Evolutionary conservation across 2,888 invertebrate species (phyloP), one percentile per base, ranked within the genome.

Genomic region (Mamestra brassicae): DNA sequence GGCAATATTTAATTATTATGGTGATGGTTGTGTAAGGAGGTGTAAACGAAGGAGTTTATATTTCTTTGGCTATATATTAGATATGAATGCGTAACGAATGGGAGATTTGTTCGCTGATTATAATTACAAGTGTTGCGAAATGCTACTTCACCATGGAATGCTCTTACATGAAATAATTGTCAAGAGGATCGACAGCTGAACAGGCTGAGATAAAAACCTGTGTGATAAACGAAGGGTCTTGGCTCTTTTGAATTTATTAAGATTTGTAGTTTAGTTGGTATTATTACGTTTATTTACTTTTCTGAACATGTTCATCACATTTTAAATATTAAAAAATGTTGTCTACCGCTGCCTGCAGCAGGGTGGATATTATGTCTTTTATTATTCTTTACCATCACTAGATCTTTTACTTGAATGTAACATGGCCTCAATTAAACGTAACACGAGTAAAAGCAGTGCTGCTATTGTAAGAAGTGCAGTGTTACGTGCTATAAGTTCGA

Each of bases 31-130:
- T 26, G 57, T 42, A 66, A 58, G 17, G 13, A 4, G 54, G n/a
- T 42, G 13, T 26, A 11, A 3, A 58, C 26, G 11, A 36, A 50
- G 15, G 38, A 45, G 26, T 36, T 4, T 36, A 34, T 52, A n/a
- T 68, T 17, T 52, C 0, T 75, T 80, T 65, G 7, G 8, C 26
- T 11, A 58, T 5, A 45, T 38, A 38, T 42, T 17, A 45, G 60
- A 38, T 17, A 50, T 13, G 7, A 52, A 52, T 47, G 66, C 71
- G 65, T 66, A 66, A 58, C 79, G 62, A 71, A 80, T 62, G 0
- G 26, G 15, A 36, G 61, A 82, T 77, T 78, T 54, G 54, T 58
- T 71, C 52, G 17, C 42, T 54, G 64, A 79, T 77, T 54, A 36
- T 78, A 78, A 76, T 82, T 62, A n/a, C 47, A 2, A 4, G 11